Evolutionary conservation across 2,888 invertebrate species (phyloP).

Genomic region (Epinotia nisella): DNA sequence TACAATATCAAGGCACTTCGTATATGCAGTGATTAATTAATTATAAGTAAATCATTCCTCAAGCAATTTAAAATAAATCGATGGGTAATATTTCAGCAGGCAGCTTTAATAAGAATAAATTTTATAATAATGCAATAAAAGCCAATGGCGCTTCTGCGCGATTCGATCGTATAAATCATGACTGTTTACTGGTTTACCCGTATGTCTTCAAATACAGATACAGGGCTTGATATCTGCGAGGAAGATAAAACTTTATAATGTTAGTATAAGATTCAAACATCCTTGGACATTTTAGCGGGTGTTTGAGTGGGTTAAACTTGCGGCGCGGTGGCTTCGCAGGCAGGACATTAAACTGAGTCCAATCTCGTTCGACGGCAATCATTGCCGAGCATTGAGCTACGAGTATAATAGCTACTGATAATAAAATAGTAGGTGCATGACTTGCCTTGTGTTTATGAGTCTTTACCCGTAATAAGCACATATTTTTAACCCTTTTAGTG

Average conservation of each 20-base stretch:
- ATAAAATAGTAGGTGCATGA: conserved; percentile 44
- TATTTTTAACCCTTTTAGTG: too few relatives aligned
- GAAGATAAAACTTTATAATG: conserved; percentile 7
- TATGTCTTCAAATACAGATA: conserved; percentile 27
- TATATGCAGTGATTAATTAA: conserved; percentile 7
- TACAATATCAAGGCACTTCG: not conserved
- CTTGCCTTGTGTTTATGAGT: too few relatives aligned
- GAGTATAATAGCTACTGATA: conserved; percentile 8
- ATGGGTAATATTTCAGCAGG: conserved; percentile 36
- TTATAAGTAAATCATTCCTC: not conserved
- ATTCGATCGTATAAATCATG: conserved; percentile 51
- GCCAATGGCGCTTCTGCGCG: conserved; percentile 47
- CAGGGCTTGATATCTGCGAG: not conserved
- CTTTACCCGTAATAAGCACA: too few relatives aligned
- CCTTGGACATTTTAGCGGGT: not conserved
- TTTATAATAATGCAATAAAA: conserved; percentile 50
- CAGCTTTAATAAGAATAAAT: conserved; percentile 49
- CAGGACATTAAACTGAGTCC: conserved; percentile 2
- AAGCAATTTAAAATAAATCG: conserved; percentile 25
- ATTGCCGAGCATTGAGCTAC: not conserved
- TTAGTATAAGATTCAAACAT: conserved; percentile 9
- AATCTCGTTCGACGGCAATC: conserved; percentile 5
- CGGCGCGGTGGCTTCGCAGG: conserved; percentile 2
- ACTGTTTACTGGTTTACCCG: conserved; percentile 45
- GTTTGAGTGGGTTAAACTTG: conserved; percentile 4